Base-by-base conservation (phyloP, 2,797 vertebrate genomes). In the Cossypha niveicapilla region DNA sequence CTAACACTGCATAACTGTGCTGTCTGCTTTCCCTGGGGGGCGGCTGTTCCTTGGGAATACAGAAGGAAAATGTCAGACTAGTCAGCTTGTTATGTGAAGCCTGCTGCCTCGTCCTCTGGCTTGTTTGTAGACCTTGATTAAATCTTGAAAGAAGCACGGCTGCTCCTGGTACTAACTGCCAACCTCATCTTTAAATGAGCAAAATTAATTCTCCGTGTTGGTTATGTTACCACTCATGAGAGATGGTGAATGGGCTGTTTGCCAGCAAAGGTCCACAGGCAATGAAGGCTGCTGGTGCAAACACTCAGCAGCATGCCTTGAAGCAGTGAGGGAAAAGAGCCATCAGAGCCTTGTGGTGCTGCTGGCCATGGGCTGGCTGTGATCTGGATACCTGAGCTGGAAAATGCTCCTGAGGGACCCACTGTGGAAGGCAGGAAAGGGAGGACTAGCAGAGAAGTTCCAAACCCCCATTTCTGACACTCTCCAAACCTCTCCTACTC, bases 121-220 rank as follows among this genome's bases (percentile, higher is more conserved):
- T 92, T 93, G 71, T 91, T 92, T 87, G 67, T 67, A 94, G 96
- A 93, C 93, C 86, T 87, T 73, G 84, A 93, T 93, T 94, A 87
- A 93, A 91, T 91, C 78, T 89, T 71, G 61, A 92, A 92, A 94
- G 78, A 60, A 77, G 78, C 84, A 87, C 41, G 78, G 91, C 89
- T 96, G 91, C 65, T 95, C 74, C 68, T 85, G 74, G 45, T 67
- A 79, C 77, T 67, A 62, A 77, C 89, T 93, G 93, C 91, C 94
- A 96, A 82, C 78, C 92, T 96, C 47, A 82, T 83, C 78, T 77
- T 71, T 50, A 94, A 96, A 83, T 74, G 87, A 95, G 73, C 92
- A 93, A 61, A 61, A 44, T 53, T 91, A 88, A 90, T 86, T 88
- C 90, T 85, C 65, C 10, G 0, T 75, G 72, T 74, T 92, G 75